A percentile compares a stretch with the other conserved stretches of the same genome.
Evolutionary conservation across 64 coral and sea anemone species (phyloP).

Genomic region (Stichodactyla helianthus): DNA sequence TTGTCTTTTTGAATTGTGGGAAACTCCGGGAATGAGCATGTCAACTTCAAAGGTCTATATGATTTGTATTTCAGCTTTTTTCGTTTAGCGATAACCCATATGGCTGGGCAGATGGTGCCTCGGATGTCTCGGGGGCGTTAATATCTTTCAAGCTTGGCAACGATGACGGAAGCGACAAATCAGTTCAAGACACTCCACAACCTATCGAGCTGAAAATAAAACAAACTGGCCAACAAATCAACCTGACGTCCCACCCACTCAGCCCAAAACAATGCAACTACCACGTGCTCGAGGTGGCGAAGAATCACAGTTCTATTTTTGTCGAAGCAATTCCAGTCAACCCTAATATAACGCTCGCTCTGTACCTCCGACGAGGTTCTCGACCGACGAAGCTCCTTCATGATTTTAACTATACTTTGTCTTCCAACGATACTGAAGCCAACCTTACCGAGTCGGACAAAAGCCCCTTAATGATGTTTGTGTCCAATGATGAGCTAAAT

Average conservation of each 20-base stretch:
- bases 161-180: constrained; percentile 12
- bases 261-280: neutral
- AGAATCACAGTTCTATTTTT: constrained; percentile 68
- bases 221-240: constrained; percentile 14
- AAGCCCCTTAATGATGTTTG: constrained; percentile 38
- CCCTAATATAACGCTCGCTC: neutral
- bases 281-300: constrained; percentile 33
- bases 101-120: constrained; percentile 20
- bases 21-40: too few relatives aligned
- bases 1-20: too few relatives aligned
- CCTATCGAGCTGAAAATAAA: constrained; percentile 42
- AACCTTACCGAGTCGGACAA: constrained; percentile 11
- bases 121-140: constrained; percentile 24
- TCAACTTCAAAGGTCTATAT: neutral
- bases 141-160: constrained; percentile 28
- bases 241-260: neutral
- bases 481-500: constrained; percentile 73
- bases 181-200: constrained; percentile 8
- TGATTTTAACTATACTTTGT: neutral
- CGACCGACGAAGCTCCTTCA: neutral
- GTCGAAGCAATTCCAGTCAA: constrained; percentile 15
- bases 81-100: constrained; percentile 10
- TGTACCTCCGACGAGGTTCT: neutral
- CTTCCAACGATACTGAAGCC: constrained; percentile 24
- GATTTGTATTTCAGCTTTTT: constrained; percentile 6